Base-by-base conservation (phyloP, 2,888 invertebrate genomes). In the Heliothis peltigera region DNA sequence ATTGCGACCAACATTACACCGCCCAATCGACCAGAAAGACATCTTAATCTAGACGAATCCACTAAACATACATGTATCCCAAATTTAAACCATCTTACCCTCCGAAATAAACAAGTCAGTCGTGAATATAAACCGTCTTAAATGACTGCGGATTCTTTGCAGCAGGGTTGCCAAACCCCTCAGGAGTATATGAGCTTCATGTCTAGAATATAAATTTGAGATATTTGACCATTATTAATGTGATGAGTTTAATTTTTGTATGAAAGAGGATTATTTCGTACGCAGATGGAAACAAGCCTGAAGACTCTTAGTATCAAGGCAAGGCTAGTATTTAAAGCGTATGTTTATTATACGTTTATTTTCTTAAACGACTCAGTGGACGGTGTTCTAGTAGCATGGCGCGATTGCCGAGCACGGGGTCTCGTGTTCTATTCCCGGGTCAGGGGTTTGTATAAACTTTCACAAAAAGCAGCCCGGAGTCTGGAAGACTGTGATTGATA, bases 41-140 rank as follows among this genome's bases (percentile, higher is more conserved):
- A 70, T 73, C 56, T 64, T 54, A 66, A 83, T 80, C 77, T 79
- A 74, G 84, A 83, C 81, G 85, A 83, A 83, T 74, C 76, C 77
- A 83, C 79, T 81, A 84, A 83, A 83, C 79, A 80, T 77, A 79
- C 66, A 81, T 82, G 51, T 48, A 53, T 22, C 60, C 60, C 48
- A 61, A 74, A 88, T 89, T 88, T 83, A 77, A 81, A 78, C 81
- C 75, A 74, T 71, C 58, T 75, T 73, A 59, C 66, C 70, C 71
- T 58, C 54, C 65, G 48, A 74, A 21, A 48, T 70, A 71, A 73
- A 62, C 74, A 80, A 70, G 70, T 77, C 81, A 76, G 81, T 77
- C 76, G 77, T 84, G 91, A 89, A 91, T 90, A 90, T 82, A 91
- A 89, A 91, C 86, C 66, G 87, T 61, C 70, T 68, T 44, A 61